A percentile compares a stretch with the other conserved stretches of the same genome.
phyloP scores from a whole-genome alignment of 2,888 invertebrate genomes.

The Xiphydria camelus region DNA sequence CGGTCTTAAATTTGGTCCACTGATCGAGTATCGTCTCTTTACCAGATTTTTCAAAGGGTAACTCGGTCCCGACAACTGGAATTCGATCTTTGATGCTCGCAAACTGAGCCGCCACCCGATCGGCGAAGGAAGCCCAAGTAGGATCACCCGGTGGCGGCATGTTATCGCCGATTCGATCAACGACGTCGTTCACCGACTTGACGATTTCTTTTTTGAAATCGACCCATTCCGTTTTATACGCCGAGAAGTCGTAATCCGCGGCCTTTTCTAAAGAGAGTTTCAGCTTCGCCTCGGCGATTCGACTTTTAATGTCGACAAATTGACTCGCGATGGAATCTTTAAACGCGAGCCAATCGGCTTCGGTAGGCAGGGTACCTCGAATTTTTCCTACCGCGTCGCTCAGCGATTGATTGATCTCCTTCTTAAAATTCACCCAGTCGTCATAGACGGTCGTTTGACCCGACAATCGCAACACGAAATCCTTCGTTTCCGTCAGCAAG shows the following conservation, averaged over 20 bases:
- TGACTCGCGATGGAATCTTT: constrained; percentile 16
- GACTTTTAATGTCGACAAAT: constrained; percentile 16
- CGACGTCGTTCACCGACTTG: constrained; percentile 18
- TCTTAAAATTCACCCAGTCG: constrained; percentile 33
- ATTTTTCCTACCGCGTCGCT: constrained; percentile 25
- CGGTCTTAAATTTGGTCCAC: constrained; percentile 24
- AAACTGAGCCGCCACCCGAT: constrained; percentile 17
- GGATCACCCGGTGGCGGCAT: constrained; percentile 24
- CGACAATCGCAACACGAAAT: constrained; percentile 2
- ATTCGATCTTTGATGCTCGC: constrained; percentile 4
- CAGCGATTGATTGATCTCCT: constrained; percentile 21
- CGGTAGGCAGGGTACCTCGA: constrained; percentile 14
- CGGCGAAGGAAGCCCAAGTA: constrained; percentile 9
- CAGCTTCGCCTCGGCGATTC: constrained; percentile 10
- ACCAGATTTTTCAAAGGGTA: constrained; percentile 1
- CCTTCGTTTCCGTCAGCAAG: constrained; percentile 6
- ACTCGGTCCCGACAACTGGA: neutral
- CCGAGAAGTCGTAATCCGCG: neutral
- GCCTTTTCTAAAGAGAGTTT: neutral
- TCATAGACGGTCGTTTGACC: constrained; percentile 7
- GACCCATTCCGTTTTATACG: neutral
- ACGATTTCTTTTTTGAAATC: constrained; percentile 23
- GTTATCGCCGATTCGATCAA: constrained; percentile 20
- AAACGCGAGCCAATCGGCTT: constrained; percentile 26
- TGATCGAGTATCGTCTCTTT: constrained; percentile 2